These are phyloP conservation scores for Peromyscus melanophrys DNA, from an alignment of 2,797 vertebrate genomes.

Conservation along the genomic window DNA sequence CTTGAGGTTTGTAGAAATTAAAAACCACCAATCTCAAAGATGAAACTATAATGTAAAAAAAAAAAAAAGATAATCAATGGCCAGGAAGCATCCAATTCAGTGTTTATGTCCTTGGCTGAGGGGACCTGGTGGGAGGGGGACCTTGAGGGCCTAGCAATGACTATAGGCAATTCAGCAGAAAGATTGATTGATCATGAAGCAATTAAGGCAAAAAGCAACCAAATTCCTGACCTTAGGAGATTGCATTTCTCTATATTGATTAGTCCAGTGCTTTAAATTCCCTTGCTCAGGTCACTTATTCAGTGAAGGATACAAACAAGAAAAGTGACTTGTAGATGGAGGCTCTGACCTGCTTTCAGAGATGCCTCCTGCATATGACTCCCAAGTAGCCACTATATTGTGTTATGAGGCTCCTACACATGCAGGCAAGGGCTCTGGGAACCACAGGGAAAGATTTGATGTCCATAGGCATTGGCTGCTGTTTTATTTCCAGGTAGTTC, in stretches of 20 bases:
- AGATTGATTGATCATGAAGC: background rate
- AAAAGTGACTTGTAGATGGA: background rate
- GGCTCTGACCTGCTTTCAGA: background rate
- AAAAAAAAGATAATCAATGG: background rate
- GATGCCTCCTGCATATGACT: background rate
- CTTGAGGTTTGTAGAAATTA: slow-evolving; percentile 56
- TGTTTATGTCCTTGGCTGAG: background rate
- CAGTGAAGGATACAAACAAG: background rate
- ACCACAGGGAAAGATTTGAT: background rate
- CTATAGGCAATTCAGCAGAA: slow-evolving; percentile 1
- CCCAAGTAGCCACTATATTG: background rate
- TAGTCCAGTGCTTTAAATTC: slow-evolving; percentile 25
- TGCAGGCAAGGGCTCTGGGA: background rate
- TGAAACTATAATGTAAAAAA: slow-evolving; percentile 40
- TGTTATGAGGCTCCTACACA: background rate
- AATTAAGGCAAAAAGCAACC: slow-evolving; percentile 34
- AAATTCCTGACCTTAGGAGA: slow-evolving; percentile 25
- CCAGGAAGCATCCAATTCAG: background rate
- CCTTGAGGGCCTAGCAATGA: background rate
- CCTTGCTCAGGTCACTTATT: background rate
- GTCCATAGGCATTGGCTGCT: background rate
- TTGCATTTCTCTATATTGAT: slow-evolving; percentile 57
- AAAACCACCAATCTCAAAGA: slow-evolving; percentile 49
- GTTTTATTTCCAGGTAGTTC: background rate
- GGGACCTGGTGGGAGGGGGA: background rate